These are phyloP conservation scores for Apteryx mantelli DNA, from an alignment of 2,113 vertebrate genomes.

Conservation along the genomic window DNA sequence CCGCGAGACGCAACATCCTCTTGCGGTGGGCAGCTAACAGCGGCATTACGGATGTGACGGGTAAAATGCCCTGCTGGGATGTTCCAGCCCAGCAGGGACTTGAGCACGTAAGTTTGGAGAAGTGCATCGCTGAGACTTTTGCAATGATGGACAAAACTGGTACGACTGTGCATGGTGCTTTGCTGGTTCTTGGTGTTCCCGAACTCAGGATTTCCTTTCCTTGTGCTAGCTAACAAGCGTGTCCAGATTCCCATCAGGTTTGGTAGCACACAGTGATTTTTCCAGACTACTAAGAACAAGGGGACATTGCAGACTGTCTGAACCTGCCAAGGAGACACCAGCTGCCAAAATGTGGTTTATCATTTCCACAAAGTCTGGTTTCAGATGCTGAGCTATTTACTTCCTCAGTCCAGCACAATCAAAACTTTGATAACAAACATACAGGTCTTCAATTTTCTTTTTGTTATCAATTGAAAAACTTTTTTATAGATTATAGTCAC, in stretches of 20 bases:
- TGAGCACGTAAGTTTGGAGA: background rate
- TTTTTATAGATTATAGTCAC: background rate
- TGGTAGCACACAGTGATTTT: background rate
- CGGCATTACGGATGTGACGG: background rate
- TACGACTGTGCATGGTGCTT: background rate
- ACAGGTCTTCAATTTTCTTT: background rate
- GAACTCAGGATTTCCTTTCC: background rate
- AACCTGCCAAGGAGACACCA: background rate
- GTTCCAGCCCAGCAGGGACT: rapidly evolving
- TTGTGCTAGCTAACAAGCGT: background rate
- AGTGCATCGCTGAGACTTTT: background rate
- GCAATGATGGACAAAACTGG: background rate
- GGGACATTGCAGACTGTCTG: background rate
- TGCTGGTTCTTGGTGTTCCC: background rate
- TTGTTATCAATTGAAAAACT: too few relatives aligned
- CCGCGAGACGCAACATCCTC: background rate
- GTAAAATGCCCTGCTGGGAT: background rate
- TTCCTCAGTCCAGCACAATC: background rate
- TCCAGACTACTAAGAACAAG: background rate
- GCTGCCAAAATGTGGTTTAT: background rate
- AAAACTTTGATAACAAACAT: background rate
- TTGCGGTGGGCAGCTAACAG: background rate
- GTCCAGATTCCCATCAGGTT: background rate
- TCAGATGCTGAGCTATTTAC: background rate
- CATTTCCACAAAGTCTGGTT: background rate